Evolutionary conservation across 2,797 vertebrate genomes (phyloP), one percentile per base, ranked within the genome.

Genomic region (Gobio occitaniae): DNA sequence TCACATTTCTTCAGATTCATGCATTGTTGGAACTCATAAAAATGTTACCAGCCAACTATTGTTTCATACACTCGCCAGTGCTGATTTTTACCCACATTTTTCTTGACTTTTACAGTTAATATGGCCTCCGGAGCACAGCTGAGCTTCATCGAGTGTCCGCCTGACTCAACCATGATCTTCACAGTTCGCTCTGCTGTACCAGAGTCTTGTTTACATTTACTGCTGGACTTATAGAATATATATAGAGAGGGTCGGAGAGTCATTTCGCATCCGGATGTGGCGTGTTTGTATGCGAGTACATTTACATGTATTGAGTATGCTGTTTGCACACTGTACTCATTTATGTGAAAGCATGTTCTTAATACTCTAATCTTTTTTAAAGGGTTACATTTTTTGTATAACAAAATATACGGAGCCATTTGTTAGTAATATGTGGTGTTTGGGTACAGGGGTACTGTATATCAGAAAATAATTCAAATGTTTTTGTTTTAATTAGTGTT

Each of bases 151-250:
- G 86, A 87, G 86, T 54, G 86, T 93, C 90, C 87, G 81, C 89
- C 86, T 65, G 48, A 89, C 86, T 90, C 91, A 89, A 61, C 47
- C 89, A 87, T 87, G 36, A 83, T 83, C 91, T 85, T 72, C 88
- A 81, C n/a, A 74, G 90, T 88, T 70, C 91, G 87, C 88, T 90
- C 91, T 61, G 41, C 92, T 91, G 83, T 86, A 89, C 90, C 91
- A 90, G 92, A 93, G 93, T 95, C 93, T 94, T 95, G 95, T 97
- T 97, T 96, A 95, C 96, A 95, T 93, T 94, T 86, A 90, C 87
- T 91, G 92, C 94, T 93, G 93, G 94, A 93, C 92, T 89, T 83
- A 85, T 78, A 76, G 86, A 87, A 86, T 79, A 71, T n/a, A 48
- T 12, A 11, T 12, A 11, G 79, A 79, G 89, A 89, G 61, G 38